phyloP scores from a whole-genome alignment of 1,140 invertebrate species.

The Ectropis grisescens region DNA sequence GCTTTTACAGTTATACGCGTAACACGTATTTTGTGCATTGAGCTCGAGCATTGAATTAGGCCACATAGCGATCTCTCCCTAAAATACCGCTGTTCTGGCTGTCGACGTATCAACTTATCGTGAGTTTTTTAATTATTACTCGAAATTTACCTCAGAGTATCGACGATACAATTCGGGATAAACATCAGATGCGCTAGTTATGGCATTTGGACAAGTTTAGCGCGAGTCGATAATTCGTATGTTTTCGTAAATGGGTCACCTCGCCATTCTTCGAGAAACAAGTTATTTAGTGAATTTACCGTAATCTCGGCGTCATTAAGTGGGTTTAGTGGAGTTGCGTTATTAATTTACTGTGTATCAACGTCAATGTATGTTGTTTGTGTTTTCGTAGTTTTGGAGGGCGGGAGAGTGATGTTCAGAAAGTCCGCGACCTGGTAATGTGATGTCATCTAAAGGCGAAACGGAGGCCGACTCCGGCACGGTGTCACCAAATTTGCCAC shows the following conservation, averaged over 20 bases:
- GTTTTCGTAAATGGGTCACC: constrained; percentile 69
- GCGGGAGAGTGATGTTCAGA: constrained; percentile 63
- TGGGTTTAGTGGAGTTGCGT: constrained; percentile 2
- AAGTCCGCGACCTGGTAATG: constrained; percentile 56
- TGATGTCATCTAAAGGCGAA: constrained; percentile 71
- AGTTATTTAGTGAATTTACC: constrained; percentile 27
- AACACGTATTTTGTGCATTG: constrained; percentile 70
- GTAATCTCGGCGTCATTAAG: not conserved
- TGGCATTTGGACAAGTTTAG: constrained; percentile 52
- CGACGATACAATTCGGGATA: constrained; percentile 19
- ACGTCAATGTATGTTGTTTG: constrained; percentile 19
- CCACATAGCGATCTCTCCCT: constrained; percentile 72
- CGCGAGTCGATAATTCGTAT: constrained; percentile 60
- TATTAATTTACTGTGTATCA: constrained; percentile 9
- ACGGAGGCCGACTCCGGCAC: constrained; percentile 70
- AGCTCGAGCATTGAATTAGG: constrained; percentile 70
- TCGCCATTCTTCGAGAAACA: constrained; percentile 57
- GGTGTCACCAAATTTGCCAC: constrained; percentile 57
- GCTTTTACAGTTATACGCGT: constrained; percentile 68
- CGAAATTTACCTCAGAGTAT: constrained; percentile 8
- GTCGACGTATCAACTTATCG: constrained; percentile 65
- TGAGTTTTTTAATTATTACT: constrained; percentile 31
- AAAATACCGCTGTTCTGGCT: constrained; percentile 71
- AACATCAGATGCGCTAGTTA: constrained; percentile 37
- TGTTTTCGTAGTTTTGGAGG: constrained; percentile 42